Evolutionary conservation across 2,888 invertebrate genomes (phyloP), one percentile per base, ranked within the genome.

Genomic region (Tiphia femorata): DNA sequence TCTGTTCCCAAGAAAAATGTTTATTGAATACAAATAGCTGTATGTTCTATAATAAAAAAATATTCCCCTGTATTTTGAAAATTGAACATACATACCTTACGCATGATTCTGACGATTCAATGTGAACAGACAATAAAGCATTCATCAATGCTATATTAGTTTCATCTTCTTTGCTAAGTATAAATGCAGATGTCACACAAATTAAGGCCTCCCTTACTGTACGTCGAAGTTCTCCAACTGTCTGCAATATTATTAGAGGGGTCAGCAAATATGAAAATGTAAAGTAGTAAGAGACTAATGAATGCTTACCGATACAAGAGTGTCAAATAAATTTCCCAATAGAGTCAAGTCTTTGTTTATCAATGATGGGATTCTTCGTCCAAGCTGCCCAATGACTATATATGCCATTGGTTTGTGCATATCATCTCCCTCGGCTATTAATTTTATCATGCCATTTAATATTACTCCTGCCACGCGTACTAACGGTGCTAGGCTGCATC

Each of bases 51-150:
- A 12, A 7, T 29, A 10, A 41, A 17, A 27, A 51, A 33, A 16
- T 12, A n/a, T 12, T n/a, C n/a, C n/a, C n/a, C n/a, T n/a, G n/a
- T n/a, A n/a, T n/a, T 51, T 52, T 25, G 20, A 40, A 30, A 17
- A 19, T 21, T 41, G 14, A 27, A 3, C 33, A 29, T 47, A 61
- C 55, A 46, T 70, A 69, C 82, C 82, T 77, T 2, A 80, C 81
- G 51, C 74, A 92, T 1, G 91, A 86, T 71, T 95, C 91, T 14
- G 92, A 91, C 29, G 90, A 88, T 84, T 92, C 87, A 77, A 94
- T 90, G 85, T 93, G 90, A 83, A 91, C 86, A 78, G 92, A 87
- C 14, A 91, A 84, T 70, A 92, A 84, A n/a, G 89, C 89, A 72
- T 89, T 86, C 78, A 91, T 83, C 40, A 89, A 76, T 65, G 86